Evolutionary conservation across 1,140 invertebrate genomes (phyloP), one percentile per base, ranked within the genome.

Genomic region (Xylocopa sonorina): DNA sequence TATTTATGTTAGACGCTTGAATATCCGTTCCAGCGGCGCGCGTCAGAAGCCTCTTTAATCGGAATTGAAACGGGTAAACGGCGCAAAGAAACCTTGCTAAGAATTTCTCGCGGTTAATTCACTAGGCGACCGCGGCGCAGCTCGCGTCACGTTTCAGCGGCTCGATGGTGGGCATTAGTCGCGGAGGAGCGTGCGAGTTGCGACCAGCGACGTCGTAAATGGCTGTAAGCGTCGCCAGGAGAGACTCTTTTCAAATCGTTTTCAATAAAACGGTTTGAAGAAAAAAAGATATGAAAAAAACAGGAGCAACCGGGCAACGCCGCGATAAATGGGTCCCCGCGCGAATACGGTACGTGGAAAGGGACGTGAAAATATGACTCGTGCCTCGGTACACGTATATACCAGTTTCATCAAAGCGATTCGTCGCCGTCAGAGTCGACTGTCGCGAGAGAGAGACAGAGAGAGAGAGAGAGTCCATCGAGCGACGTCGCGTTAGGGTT

Each of bases 391-490:
- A 9, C 9, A 38, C 24, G 48, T 48, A 68, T 57, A 43, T 21
- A 72, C 43, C 16, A 27, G 57, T 73, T 71, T 68, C 69, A 24
- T 84, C 82, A 77, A 84, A 84, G 72, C 68, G 82, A 81, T 78
- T 81, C 78, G 73, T 60, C 46, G 50, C 78, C 5, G 78, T 41
- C 53, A 55, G 48, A 51, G 60, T 48, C 60, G 55, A 67, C 72
- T 41, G 58, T 48, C 72, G 75, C 48, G 82, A 80, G 58, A 62
- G 62, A n/a, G n/a, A n/a, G n/a, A n/a, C n/a, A n/a, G n/a, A n/a
- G n/a, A n/a, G n/a, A n/a, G n/a, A n/a, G n/a, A n/a, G n/a, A n/a
- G n/a, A n/a, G n/a, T n/a, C n/a, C n/a, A n/a, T n/a, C 50, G 46
- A 12, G 9, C 4, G 48, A 43, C 64, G 77, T 81, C 66, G 78